Base-by-base conservation (phyloP, 2,797 vertebrate species). In the Coluber constrictor region DNA sequence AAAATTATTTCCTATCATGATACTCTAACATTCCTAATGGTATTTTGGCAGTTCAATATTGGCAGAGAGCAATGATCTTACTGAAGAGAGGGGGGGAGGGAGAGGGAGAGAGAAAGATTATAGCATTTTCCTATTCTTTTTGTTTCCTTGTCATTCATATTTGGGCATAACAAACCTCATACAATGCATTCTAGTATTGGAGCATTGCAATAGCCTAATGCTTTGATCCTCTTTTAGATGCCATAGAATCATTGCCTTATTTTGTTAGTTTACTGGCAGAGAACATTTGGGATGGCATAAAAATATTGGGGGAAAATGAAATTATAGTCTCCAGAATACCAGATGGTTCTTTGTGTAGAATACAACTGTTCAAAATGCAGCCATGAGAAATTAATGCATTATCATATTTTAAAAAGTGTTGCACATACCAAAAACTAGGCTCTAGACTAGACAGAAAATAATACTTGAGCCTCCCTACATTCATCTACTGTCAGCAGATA, bases 1-100 rank as follows among this genome's bases (percentile, higher is more conserved):
- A 92, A 51, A 94, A 87, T 15, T 90, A 94, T 93, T 93, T 93
- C 20, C 90, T 94, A 57, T 86, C 88, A 66, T 87, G 57, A 79
- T 25, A 86, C 90, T 2, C 2, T 89, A 74, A 94, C 74, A 66
- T 61, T 91, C 92, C 91, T 29, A 32, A 60, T 92, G 70, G 90
- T 95, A 23, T 83, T 94, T 79, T 83, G 86, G 93, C 92, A 91
- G 47, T 88, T 51, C 25, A n/a, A 93, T 83, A 88, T 90, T 57
- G 54, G 90, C 89, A 92, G 94, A 94, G 89, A 95, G 15, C 90
- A 94, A 92, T 87, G 0, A 86, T 32, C 25, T 92, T 86, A 2
- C 51, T 54, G 86, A 92, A 60, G 59, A 0, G 57, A 8, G 60
- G 0, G 23, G 1, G 23, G 3, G 23, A 2, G 25, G 3, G 60